A percentile compares a stretch with the other conserved stretches of the same genome.
Conservation (phyloP, 30 jellyfish, hydroid and myxozoan genomes). For the Aurelia sp. region DNA sequence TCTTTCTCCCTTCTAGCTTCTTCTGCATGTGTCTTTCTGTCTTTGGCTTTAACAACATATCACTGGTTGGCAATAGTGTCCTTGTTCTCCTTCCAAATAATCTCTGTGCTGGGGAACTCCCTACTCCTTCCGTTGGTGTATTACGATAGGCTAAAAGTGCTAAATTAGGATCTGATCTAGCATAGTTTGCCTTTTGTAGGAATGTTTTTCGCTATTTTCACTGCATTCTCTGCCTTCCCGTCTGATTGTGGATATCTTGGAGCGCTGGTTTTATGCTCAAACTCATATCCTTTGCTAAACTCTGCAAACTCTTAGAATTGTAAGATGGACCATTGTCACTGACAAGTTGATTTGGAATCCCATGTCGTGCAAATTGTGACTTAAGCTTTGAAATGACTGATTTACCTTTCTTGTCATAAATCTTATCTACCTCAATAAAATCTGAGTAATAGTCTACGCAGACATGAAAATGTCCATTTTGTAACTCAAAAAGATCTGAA, state of each 20-base stretch:
- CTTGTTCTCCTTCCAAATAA: conserved; percentile 52
- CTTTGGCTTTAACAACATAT: conserved; percentile 28
- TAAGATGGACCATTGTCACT: conserved; percentile 57
- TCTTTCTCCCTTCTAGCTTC: conserved; percentile 22
- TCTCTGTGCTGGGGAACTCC: conserved; percentile 55
- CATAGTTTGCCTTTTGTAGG: conserved; percentile 22
- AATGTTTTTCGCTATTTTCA: conserved; percentile 18
- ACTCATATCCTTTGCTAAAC: conserved; percentile 42
- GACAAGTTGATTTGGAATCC: conserved; percentile 33
- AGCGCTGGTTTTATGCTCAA: not conserved
- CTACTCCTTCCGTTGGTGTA: conserved; percentile 48
- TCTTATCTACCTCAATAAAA: conserved; percentile 27
- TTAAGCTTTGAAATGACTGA: conserved; percentile 17
- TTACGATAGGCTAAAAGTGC: conserved; percentile 42
- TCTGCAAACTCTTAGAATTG: conserved; percentile 29
- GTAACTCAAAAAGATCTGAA: conserved; percentile 30
- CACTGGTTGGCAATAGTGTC: conserved; percentile 30
- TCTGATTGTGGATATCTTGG: not conserved
- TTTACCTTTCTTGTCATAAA: conserved; percentile 13
- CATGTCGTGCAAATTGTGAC: conserved; percentile 39
- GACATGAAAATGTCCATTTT: too few species aligned
- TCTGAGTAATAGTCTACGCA: too few species aligned
- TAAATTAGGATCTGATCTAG: conserved; percentile 36
- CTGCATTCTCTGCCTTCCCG: conserved; percentile 49
- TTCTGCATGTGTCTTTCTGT: conserved; percentile 27